These are phyloP conservation scores for Coreoperca whiteheadi DNA, from an alignment of 2,113 vertebrate genomes.

Conservation along the genomic window DNA sequence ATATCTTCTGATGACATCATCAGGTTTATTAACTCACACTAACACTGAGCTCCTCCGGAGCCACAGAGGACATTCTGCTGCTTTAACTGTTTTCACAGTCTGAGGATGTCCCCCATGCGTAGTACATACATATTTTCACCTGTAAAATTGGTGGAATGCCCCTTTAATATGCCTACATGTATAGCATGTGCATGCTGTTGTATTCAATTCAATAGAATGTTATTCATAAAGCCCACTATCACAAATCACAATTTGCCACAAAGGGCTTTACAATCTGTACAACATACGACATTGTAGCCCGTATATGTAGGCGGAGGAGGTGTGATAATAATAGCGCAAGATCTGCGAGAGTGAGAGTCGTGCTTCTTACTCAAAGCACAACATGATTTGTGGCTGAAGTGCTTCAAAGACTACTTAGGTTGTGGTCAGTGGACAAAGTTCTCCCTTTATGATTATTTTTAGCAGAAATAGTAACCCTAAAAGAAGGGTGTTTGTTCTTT, in stretches of 20 bases:
- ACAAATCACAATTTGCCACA: no score
- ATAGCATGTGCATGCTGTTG: no score
- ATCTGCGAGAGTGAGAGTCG: slow-evolving; percentile 7
- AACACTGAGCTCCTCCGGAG: background rate
- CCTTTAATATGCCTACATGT: background rate
- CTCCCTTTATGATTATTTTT: slow-evolving; percentile 11
- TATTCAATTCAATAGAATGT: no score
- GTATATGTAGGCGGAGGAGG: background rate
- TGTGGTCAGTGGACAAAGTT: slow-evolving; percentile 16
- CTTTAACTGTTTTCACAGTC: background rate
- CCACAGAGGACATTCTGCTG: background rate
- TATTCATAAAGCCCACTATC: no score
- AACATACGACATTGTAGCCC: no score
- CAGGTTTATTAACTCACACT: background rate
- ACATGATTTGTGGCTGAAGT: slow-evolving; percentile 12
- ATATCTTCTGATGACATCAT: background rate
- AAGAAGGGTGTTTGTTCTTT: background rate
- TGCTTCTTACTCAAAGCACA: slow-evolving; percentile 20
- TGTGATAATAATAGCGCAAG: slow-evolving; percentile 5
- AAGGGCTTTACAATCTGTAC: no score
- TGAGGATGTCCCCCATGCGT: no score
- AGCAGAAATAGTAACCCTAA: slow-evolving; percentile 22
- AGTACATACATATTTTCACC: no score
- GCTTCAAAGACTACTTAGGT: background rate
- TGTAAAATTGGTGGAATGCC: background rate